A percentile compares a stretch with the other conserved stretches of the same genome.
Conservation (phyloP, 2,888 invertebrate genomes). For the Lypha dubia region DNA sequence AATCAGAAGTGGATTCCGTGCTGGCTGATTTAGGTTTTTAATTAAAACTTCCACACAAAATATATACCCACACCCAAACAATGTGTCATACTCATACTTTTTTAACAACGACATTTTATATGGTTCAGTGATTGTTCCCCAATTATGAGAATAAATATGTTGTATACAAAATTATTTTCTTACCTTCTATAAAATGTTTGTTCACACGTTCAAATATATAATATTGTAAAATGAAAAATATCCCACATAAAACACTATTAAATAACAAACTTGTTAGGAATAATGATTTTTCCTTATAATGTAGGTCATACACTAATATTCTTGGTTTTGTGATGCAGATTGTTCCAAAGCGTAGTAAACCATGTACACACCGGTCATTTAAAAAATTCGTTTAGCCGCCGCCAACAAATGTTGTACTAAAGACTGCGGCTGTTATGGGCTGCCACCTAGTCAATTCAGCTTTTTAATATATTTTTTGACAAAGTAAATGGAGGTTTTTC, state of each 20-base stretch:
- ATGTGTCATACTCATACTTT: conserved; percentile 23
- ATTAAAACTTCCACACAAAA: conserved; percentile 19
- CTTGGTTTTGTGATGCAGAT: no score
- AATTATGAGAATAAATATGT: background rate
- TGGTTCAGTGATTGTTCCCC: conserved; percentile 24
- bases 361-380: no score
- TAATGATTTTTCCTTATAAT: background rate
- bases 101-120: conserved; percentile 33
- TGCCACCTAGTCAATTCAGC: no score
- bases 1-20: conserved; percentile 93
- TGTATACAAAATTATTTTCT: conserved; percentile 27
- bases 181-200: conserved; percentile 43
- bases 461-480: no score
- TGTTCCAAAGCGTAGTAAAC: no score
- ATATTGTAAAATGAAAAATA: conserved; percentile 2
- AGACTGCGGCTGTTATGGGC: no score
- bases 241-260: conserved; percentile 21
- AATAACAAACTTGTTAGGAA: background rate
- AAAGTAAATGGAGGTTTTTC: no score
- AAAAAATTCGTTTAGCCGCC: no score
- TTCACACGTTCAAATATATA: conserved; percentile 34
- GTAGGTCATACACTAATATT: no score
- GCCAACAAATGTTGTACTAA: no score
- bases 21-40: conserved; percentile 91
- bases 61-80: background rate